Conservation (phyloP, 2,888 invertebrate genomes). For the Acholoe squamosa region DNA sequence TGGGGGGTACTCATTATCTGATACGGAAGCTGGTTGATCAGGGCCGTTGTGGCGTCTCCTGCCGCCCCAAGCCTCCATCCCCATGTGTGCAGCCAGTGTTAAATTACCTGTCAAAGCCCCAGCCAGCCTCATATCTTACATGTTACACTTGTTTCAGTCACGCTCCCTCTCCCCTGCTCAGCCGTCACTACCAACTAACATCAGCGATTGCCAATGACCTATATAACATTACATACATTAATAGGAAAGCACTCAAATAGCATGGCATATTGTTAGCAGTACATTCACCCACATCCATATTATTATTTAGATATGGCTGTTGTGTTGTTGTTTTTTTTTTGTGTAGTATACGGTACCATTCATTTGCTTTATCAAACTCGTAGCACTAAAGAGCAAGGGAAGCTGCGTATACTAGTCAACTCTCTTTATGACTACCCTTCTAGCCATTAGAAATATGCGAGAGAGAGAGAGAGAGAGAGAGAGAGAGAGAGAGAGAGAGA, state of each 20-base stretch:
- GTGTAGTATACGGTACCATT: too few species aligned
- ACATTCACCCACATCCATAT: neutral
- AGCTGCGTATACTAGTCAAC: too few species aligned
- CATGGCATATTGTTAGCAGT: neutral
- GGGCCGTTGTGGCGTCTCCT: neutral
- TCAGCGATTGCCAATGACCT: neutral
- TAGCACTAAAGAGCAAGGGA: too few species aligned
- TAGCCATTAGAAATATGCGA: too few species aligned
- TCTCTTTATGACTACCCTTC: too few species aligned
- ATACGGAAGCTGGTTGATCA: neutral
- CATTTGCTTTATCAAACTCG: too few species aligned
- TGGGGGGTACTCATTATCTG: neutral
- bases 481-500: too few species aligned
- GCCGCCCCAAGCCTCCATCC: neutral
- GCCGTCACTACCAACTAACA: neutral
- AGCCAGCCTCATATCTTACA: neutral
- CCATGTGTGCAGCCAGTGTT: slow-evolving; percentile 19
- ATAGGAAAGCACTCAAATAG: neutral
- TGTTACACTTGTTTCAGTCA: neutral
- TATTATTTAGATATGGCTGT: too few species aligned
- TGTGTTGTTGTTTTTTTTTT: too few species aligned
- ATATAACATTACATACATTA: neutral
- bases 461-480: too few species aligned
- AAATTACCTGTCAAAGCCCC: slow-evolving; percentile 8
- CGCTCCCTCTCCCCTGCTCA: neutral